A percentile compares a stretch with the other conserved stretches of the same genome.
Conservation (phyloP, 2,113 vertebrate genomes). For the Gallinago paraguaiae region DNA sequence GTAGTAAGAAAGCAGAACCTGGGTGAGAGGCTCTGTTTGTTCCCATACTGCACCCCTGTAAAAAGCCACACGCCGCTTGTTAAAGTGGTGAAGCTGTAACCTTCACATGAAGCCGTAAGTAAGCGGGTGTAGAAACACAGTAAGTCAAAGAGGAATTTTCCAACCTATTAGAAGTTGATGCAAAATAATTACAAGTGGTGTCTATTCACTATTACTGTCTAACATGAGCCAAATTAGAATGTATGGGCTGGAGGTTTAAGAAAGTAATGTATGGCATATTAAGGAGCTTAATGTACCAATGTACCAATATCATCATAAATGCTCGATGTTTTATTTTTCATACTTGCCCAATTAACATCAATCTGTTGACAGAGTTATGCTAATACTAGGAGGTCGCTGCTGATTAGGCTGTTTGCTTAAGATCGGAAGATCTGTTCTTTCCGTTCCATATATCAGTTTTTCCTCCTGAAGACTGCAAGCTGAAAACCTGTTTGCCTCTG, state of each 20-base stretch:
- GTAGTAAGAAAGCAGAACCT: background rate
- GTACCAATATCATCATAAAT: background rate
- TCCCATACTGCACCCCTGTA: background rate
- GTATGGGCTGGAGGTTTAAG: background rate
- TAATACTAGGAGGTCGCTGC: conserved; percentile 90
- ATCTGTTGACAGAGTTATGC: conserved; percentile 90
- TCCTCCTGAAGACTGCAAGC: conserved; percentile 94
- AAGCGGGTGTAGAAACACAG: background rate
- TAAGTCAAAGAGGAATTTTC: background rate
- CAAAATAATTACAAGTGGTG: background rate
- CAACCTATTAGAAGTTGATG: background rate
- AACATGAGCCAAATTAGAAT: background rate
- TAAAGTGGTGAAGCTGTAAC: background rate
- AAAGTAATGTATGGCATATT: background rate
- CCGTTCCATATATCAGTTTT: conserved; percentile 80
- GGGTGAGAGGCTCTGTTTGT: background rate
- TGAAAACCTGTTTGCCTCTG: conserved; percentile 87
- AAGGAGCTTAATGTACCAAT: background rate
- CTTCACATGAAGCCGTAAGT: background rate
- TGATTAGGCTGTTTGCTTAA: conserved; percentile 81
- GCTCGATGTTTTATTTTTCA: background rate
- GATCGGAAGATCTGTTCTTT: conserved; percentile 80
- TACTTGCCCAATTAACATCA: conserved; percentile 39
- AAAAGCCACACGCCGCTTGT: background rate
- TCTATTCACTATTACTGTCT: background rate